phyloP scores from a whole-genome alignment of 2,113 vertebrate species.

The Prionailurus bengalensis region DNA sequence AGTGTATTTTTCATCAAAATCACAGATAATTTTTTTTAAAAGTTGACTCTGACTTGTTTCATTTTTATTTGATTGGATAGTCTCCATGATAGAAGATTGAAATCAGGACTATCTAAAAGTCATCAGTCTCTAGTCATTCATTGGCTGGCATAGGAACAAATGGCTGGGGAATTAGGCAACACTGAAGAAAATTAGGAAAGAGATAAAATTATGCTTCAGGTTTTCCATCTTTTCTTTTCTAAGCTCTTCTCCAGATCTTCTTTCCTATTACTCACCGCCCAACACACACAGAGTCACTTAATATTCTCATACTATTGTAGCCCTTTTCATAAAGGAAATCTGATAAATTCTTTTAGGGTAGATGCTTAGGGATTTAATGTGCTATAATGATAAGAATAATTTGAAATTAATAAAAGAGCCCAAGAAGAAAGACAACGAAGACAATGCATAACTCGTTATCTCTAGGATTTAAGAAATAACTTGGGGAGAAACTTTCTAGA shows the following conservation, averaged over 20 bases:
- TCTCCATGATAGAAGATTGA: constrained; percentile 33
- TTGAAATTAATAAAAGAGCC: neutral
- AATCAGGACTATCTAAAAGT: neutral
- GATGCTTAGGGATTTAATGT: neutral
- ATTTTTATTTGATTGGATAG: constrained; percentile 57
- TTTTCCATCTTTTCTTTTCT: neutral
- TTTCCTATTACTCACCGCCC: neutral
- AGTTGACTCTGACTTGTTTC: neutral
- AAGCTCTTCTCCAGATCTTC: neutral
- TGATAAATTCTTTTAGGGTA: neutral
- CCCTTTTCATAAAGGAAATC: neutral
- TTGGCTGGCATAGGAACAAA: neutral
- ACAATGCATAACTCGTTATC: neutral
- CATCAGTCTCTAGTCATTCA: neutral
- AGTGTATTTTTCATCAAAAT: constrained; percentile 70
- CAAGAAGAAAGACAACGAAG: neutral
- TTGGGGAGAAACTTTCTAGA: neutral
- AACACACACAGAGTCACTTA: neutral
- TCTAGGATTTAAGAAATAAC: neutral
- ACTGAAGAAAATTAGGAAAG: neutral
- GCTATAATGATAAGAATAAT: neutral
- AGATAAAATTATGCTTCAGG: neutral
- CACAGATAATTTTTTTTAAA: constrained; percentile 26
- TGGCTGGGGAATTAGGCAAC: neutral
- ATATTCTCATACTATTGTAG: neutral